A percentile compares a stretch with the other conserved stretches of the same genome.
Evolutionary conservation across 2,113 vertebrate genomes (phyloP).

Genomic region (Carassius auratus): DNA sequence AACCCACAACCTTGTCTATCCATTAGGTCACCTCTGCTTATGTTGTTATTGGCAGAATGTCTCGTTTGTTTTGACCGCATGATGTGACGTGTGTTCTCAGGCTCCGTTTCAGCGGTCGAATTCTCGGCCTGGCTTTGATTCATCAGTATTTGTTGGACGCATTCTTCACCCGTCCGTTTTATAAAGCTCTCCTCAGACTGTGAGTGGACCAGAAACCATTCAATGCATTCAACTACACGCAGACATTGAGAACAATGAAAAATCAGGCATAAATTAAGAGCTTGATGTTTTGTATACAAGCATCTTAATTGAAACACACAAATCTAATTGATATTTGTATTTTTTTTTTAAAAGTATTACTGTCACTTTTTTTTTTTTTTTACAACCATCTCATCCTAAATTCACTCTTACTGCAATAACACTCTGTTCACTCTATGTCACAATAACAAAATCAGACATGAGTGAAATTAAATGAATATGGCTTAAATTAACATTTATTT

Average conservation of each 20-base stretch:
- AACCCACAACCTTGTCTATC: no score
- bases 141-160: conserved; percentile 91
- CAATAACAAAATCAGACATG: background rate
- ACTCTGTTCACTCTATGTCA: no score
- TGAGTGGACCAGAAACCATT: conserved; percentile 70
- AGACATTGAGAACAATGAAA: background rate
- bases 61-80: background rate
- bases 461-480: background rate
- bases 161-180: conserved; percentile 90
- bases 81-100: conserved; percentile 65
- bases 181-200: conserved; percentile 87
- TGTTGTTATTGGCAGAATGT: background rate
- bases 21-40: background rate
- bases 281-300: background rate
- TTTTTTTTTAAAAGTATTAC: no score
- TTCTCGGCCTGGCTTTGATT: conserved; percentile 87
- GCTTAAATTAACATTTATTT: no score
- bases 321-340: background rate
- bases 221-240: background rate
- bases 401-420: background rate
- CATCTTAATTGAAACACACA: background rate
- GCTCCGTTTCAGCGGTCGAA: conserved; percentile 90
- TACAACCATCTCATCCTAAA: background rate
- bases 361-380: background rate
- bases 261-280: background rate